Evolutionary conservation across 2,888 invertebrate genomes (phyloP).

Genomic region (Amiota minor): DNA sequence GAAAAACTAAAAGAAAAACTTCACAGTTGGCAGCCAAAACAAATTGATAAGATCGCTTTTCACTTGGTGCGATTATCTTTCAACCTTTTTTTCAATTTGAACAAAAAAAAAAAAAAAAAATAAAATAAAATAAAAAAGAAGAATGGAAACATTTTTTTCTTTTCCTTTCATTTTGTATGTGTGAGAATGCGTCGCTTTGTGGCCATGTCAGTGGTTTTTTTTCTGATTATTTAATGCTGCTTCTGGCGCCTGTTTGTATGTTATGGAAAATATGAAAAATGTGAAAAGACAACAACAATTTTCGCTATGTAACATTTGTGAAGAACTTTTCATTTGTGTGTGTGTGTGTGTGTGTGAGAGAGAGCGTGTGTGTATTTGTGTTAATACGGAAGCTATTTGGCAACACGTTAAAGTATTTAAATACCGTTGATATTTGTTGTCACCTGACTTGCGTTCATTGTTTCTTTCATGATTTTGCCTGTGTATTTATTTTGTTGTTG

Average conservation of each 20-base stretch:
- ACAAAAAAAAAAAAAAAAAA: not conserved
- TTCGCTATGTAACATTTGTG: not conserved
- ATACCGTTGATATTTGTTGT: slow-evolving; percentile 22
- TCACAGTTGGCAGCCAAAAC: slow-evolving; percentile 25
- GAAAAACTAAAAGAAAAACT: not conserved
- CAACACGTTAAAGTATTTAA: slow-evolving; percentile 33
- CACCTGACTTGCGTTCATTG: not conserved
- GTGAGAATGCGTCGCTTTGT: not conserved
- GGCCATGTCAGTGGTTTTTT: not conserved
- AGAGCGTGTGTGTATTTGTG: not conserved
- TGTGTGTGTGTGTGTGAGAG: not conserved
- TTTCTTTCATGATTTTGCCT: not conserved
- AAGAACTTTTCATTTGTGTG: not conserved
- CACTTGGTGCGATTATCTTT: slow-evolving; percentile 34
- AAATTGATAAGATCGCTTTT: slow-evolving; percentile 32
- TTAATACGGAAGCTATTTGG: slow-evolving; percentile 18
- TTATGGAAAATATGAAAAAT: slow-evolving; percentile 6
- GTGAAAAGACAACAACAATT: slow-evolving; percentile 5
- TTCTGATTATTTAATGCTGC: not conserved
- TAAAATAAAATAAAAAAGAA: slow-evolving; percentile 26
- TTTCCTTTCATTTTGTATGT: not conserved
- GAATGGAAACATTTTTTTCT: too few relatives aligned
- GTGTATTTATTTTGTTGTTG: too few relatives aligned
- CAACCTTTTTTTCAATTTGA: slow-evolving; percentile 37
- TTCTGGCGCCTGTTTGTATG: slow-evolving; percentile 5